These are phyloP conservation scores for Poicephalus meyeri DNA, from an alignment of 2,113 vertebrate species.

Conservation along the genomic window DNA sequence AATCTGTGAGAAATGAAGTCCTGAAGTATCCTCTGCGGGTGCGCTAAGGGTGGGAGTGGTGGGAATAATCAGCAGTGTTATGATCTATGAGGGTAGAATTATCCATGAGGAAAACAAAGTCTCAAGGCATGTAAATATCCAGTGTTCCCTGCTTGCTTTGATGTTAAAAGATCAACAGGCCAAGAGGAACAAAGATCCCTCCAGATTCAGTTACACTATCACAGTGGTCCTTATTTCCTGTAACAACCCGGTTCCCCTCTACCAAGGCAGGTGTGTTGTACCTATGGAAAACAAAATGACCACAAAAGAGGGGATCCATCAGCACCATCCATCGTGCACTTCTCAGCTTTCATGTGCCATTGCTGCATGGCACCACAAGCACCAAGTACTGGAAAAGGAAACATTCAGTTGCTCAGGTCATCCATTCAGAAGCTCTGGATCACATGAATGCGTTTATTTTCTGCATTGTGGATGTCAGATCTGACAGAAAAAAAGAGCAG, in stretches of 20 bases:
- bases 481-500: background rate
- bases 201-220: background rate
- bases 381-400: background rate
- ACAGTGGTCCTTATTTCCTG: background rate
- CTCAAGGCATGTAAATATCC: background rate
- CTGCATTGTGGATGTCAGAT: background rate
- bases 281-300: background rate
- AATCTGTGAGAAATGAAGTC: background rate
- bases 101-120: background rate
- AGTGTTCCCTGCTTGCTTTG: background rate
- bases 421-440: background rate
- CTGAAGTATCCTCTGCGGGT: background rate
- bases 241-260: background rate
- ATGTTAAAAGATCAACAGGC: background rate
- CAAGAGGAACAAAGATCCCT: background rate
- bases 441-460: background rate
- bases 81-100: background rate
- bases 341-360: background rate
- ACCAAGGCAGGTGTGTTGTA: background rate
- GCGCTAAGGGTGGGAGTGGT: background rate
- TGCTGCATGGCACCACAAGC: background rate
- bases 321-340: background rate
- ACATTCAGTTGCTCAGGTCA: no score
- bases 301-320: background rate
- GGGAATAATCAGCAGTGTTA: background rate